Conservation (phyloP, 2,888 invertebrate species). For the Lasioglossum calceatum region DNA sequence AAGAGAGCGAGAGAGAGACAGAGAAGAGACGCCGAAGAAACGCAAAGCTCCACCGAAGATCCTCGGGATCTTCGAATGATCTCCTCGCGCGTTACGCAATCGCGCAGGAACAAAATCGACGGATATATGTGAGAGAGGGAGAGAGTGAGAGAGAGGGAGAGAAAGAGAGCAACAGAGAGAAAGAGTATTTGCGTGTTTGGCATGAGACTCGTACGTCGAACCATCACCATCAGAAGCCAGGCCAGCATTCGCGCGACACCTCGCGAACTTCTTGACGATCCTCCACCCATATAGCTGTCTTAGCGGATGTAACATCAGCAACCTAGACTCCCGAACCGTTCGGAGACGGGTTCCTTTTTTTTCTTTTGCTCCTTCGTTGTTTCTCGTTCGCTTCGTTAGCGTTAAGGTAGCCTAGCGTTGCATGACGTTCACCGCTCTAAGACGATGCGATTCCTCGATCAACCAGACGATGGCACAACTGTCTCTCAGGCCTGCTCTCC, state of each 20-base stretch:
- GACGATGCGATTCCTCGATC: constrained; percentile 7
- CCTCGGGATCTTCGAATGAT: constrained; percentile 18
- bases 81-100: constrained; percentile 22
- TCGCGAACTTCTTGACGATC: constrained; percentile 12
- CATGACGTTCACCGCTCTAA: constrained; percentile 63
- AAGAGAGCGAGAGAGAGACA: constrained; percentile 5
- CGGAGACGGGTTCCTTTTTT: neutral
- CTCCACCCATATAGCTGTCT: neutral
- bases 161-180: neutral
- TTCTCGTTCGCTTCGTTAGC: constrained; percentile 32
- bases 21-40: neutral
- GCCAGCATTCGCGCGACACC: constrained; percentile 7
- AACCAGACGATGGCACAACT: neutral
- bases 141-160: constrained; percentile 7
- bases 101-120: constrained; percentile 6
- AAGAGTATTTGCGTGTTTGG: constrained; percentile 29
- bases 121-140: neutral
- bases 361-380: neutral
- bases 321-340: constrained; percentile 39
- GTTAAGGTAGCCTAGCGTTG: constrained; percentile 65
- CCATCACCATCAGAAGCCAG: constrained; percentile 76
- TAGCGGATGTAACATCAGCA: constrained; percentile 48
- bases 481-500: constrained; percentile 49
- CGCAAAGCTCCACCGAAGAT: constrained; percentile 28
- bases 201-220: constrained; percentile 59